Conservation (phyloP, 2,113 vertebrate species). For the Symphodus melops region DNA sequence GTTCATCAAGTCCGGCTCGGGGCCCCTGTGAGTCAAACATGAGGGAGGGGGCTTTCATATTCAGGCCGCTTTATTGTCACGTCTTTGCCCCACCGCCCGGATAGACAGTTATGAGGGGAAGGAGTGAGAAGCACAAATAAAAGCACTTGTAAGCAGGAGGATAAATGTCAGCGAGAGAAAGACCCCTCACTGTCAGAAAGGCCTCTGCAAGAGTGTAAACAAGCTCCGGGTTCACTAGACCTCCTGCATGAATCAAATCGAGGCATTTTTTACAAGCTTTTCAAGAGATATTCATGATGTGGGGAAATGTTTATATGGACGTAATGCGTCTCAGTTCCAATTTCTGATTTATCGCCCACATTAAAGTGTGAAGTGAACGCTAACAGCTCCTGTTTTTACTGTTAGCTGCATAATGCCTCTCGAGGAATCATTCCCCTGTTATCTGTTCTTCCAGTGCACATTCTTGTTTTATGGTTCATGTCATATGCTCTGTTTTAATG, state of each 20-base stretch:
- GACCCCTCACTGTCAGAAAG: constrained; percentile 38
- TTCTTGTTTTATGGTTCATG: constrained; percentile 60
- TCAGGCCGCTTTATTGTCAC: constrained; percentile 63
- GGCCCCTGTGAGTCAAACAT: constrained; percentile 23
- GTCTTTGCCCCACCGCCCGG: constrained; percentile 22
- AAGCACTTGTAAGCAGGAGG: constrained; percentile 67
- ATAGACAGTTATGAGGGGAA: constrained; percentile 55
- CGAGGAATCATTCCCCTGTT: constrained; percentile 52
- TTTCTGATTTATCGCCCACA: constrained; percentile 56
- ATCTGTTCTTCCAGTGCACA: constrained; percentile 34
- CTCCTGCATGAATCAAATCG: constrained; percentile 20
- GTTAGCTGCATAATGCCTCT: constrained; percentile 21
- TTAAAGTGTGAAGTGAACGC: constrained; percentile 52
- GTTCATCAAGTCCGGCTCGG: constrained; percentile 66
- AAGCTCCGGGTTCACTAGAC: constrained; percentile 34
- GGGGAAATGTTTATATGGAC: constrained; percentile 33
- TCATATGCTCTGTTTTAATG: constrained; percentile 58
- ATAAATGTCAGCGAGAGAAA: constrained; percentile 67
- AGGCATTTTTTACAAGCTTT: constrained; percentile 22
- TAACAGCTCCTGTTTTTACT: constrained; percentile 60
- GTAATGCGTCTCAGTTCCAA: constrained; percentile 24
- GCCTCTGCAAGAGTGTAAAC: constrained; percentile 48
- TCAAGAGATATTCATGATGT: constrained; percentile 32
- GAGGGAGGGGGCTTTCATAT: constrained; percentile 62
- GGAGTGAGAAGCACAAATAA: constrained; percentile 48